phyloP scores from a whole-genome alignment of 2,113 vertebrate genomes.

The Esox niger region DNA sequence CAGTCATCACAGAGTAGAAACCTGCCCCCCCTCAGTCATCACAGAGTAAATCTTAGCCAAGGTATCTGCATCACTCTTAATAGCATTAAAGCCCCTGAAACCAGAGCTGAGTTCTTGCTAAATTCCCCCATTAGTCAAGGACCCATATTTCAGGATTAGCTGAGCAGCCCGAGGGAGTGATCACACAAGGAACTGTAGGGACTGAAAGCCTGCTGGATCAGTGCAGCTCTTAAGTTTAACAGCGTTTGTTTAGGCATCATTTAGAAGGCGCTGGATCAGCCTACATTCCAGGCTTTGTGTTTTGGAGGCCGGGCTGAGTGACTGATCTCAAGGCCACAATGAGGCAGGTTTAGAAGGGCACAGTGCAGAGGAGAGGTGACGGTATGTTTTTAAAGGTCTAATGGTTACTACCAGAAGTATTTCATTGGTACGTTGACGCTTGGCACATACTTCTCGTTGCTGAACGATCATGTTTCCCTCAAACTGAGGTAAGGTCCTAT shows the following conservation, averaged over 20 bases:
- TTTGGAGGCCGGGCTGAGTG: conserved; percentile 36
- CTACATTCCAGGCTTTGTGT: conserved; percentile 19
- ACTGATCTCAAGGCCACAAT: conserved; percentile 25
- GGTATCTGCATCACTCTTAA: conserved; percentile 83
- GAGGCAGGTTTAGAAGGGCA: conserved; percentile 14
- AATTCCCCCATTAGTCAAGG: conserved; percentile 98
- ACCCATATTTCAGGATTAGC: conserved; percentile 77
- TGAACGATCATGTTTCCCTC: conserved; percentile 55
- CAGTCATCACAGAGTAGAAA: too few relatives aligned
- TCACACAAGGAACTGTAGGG: conserved; percentile 41
- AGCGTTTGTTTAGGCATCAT: conserved; percentile 55
- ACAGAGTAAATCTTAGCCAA: conserved; percentile 60
- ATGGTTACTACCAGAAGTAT: conserved; percentile 58
- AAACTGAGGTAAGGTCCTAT: conserved; percentile 19
- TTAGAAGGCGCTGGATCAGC: conserved; percentile 24
- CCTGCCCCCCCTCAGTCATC: conserved; percentile 86
- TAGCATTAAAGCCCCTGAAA: conserved; percentile 88
- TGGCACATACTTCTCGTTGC: not conserved
- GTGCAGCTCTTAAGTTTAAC: conserved; percentile 37
- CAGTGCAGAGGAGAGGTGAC: conserved; percentile 11
- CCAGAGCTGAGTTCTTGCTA: conserved; percentile 98
- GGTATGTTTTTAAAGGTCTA: conserved; percentile 55
- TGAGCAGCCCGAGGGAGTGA: conserved; percentile 63
- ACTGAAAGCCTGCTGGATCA: conserved; percentile 30
- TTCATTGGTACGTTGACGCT: conserved; percentile 31